Evolutionary conservation across 2,888 invertebrate species (phyloP).

Genomic region (Anthophora plumipes): DNA sequence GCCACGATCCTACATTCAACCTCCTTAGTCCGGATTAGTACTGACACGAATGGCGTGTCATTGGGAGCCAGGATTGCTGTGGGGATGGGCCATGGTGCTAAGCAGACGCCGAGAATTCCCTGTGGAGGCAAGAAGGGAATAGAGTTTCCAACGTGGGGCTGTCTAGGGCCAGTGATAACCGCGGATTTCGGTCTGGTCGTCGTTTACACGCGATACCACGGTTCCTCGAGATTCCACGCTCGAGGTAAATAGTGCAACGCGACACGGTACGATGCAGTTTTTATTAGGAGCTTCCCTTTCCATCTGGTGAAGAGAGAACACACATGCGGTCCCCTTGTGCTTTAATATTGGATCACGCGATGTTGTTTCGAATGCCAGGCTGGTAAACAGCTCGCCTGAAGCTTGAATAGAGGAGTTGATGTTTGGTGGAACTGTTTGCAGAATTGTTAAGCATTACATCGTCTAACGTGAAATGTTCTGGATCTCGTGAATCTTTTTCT

Average conservation of each 20-base stretch:
- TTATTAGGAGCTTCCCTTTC: constrained; percentile 32
- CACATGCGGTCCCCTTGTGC: background rate
- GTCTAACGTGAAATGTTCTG: no score
- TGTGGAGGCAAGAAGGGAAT: constrained; percentile 4
- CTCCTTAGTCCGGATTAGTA: constrained; percentile 79
- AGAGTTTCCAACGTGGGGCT: constrained; percentile 15
- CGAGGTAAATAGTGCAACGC: constrained; percentile 35
- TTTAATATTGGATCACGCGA: constrained; percentile 26
- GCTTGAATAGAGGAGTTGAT: no score
- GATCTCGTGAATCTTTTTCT: no score
- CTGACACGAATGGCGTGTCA: constrained; percentile 77
- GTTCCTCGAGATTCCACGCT: constrained; percentile 23
- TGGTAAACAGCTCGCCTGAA: no score
- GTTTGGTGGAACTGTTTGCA: no score
- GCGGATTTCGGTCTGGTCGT: constrained; percentile 50
- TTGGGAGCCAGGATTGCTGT: constrained; percentile 74
- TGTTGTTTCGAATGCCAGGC: no score
- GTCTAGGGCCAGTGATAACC: constrained; percentile 28
- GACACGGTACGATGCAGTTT: constrained; percentile 59
- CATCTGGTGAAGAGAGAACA: no score
- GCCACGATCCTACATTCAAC: constrained; percentile 73
- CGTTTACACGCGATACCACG: constrained; percentile 57
- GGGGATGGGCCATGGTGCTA: constrained; percentile 50
- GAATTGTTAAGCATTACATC: no score
- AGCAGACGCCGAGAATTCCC: constrained; percentile 56